Evolutionary conservation across 2,888 invertebrate genomes (phyloP).

Genomic region (Panopea generosa): DNA sequence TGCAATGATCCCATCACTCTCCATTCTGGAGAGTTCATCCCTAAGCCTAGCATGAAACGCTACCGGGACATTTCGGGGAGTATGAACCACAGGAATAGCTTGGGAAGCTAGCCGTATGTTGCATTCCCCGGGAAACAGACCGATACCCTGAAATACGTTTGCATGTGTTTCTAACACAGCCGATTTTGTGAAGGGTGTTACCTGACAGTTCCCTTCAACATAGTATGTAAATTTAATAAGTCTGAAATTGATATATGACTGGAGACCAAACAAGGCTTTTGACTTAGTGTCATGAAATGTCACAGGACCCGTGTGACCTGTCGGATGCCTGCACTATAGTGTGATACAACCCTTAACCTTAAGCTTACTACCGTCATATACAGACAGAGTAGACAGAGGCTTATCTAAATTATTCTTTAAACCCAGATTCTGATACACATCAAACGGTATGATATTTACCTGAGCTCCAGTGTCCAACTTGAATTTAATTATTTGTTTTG

Average conservation of each 20-base stretch:
- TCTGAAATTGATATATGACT: background rate
- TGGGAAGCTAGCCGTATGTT: conserved; percentile 21
- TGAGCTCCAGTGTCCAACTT: too few species aligned
- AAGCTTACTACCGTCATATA: background rate
- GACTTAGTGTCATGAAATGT: background rate
- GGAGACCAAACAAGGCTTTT: background rate
- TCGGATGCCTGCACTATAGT: background rate
- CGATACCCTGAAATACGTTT: conserved; percentile 22
- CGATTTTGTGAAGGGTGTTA: background rate
- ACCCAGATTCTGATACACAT: too few species aligned
- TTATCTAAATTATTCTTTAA: too few species aligned
- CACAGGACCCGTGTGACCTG: background rate
- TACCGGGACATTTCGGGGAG: conserved; percentile 39
- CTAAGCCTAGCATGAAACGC: conserved; percentile 41
- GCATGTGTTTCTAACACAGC: background rate
- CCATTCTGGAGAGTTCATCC: conserved; percentile 46
- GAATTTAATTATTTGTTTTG: too few species aligned
- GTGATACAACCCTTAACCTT: background rate
- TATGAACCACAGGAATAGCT: conserved; percentile 42
- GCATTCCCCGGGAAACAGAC: conserved; percentile 33
- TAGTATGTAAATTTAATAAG: background rate
- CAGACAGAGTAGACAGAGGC: background rate
- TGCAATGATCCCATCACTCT: conserved; percentile 31
- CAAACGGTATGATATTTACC: too few species aligned
- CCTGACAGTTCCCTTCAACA: background rate